These are phyloP conservation scores for Sebastiscus albofasciatus DNA, from an alignment of 2,797 vertebrate species.

Conservation along the genomic window DNA sequence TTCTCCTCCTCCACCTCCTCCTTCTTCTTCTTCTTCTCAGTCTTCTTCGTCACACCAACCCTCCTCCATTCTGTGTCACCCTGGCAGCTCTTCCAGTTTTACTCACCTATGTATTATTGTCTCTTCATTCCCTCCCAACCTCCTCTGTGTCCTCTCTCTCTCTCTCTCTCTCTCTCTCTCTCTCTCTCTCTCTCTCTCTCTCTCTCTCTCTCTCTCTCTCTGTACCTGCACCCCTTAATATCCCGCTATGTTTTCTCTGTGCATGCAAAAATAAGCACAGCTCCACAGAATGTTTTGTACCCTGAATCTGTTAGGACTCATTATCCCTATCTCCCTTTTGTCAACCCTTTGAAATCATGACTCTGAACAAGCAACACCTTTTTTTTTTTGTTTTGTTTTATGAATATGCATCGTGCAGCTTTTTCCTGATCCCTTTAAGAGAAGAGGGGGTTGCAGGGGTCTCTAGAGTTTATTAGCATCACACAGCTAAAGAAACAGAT, in stretches of 20 bases:
- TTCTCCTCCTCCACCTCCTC: rapidly evolving
- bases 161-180: constrained; percentile 2
- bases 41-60: neutral
- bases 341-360: constrained; percentile 27
- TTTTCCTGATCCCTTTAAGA: constrained; percentile 28
- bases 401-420: constrained; percentile 39
- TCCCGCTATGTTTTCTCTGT: constrained; percentile 31
- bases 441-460: neutral
- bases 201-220: constrained; percentile 5
- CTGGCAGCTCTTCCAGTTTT: constrained; percentile 37
- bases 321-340: constrained; percentile 37
- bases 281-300: constrained; percentile 28
- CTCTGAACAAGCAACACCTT: constrained; percentile 24
- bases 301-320: constrained; percentile 32
- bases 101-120: constrained; percentile 41
- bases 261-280: constrained; percentile 43
- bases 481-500: constrained; percentile 22
- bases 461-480: constrained; percentile 25
- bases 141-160: constrained; percentile 34
- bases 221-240: constrained; percentile 29
- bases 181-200: no score
- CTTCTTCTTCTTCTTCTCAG: rapidly evolving
- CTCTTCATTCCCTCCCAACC: constrained; percentile 29
- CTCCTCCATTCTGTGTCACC: constrained; percentile 41
- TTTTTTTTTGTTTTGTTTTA: constrained; percentile 32